Conservation (phyloP, 2,797 vertebrate species). For the Cuniculus paca region DNA sequence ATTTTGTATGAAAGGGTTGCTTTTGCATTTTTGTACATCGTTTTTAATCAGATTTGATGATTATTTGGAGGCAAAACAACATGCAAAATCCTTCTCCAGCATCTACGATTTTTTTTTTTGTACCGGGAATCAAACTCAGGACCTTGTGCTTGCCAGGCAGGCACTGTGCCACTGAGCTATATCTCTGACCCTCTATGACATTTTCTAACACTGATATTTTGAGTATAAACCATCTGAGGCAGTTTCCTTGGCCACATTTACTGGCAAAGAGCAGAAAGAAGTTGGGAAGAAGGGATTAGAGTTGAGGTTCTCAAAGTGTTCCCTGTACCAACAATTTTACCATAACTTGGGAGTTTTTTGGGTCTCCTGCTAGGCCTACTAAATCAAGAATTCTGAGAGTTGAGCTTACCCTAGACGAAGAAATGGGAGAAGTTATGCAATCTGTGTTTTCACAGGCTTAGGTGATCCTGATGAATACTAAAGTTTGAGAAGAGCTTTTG, state of each 20-base stretch:
- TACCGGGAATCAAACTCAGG: too few species aligned
- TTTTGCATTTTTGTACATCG: neutral
- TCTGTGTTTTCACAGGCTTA: neutral
- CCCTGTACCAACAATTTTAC: neutral
- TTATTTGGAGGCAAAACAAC: neutral
- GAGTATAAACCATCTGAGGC: neutral
- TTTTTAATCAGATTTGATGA: neutral
- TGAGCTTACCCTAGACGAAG: conserved; percentile 13
- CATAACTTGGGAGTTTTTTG: neutral
- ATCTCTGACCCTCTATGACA: too few species aligned
- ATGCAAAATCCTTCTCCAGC: neutral
- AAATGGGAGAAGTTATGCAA: neutral
- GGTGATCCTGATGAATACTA: neutral
- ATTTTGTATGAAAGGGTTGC: neutral
- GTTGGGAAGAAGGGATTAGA: neutral
- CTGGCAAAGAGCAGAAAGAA: neutral
- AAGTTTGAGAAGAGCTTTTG: neutral
- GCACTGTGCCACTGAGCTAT: too few species aligned
- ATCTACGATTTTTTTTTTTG: neutral
- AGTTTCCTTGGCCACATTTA: neutral
- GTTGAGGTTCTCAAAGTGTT: neutral
- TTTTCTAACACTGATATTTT: neutral
- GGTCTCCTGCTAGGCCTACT: neutral
- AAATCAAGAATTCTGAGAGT: neutral
- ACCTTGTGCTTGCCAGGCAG: too few species aligned